Evolutionary conservation across 2,888 invertebrate genomes (phyloP).

Genomic region (Meteorus colon): DNA sequence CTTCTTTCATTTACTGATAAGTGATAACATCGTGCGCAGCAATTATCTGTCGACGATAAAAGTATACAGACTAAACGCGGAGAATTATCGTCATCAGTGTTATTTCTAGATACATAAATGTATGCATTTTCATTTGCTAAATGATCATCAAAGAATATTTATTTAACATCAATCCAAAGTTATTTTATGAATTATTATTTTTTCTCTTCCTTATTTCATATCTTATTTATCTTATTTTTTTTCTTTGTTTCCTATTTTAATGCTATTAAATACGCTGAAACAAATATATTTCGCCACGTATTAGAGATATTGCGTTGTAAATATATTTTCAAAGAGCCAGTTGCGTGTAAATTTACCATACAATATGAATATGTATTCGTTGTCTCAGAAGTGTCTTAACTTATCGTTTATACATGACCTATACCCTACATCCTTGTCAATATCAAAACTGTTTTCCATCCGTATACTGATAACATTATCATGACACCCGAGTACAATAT

Average conservation of each 20-base stretch:
- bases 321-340: not conserved
- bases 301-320: not conserved
- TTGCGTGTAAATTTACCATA: not conserved
- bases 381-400: not conserved
- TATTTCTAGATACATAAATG: constrained; percentile 11
- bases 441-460: constrained; percentile 24
- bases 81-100: constrained; percentile 17
- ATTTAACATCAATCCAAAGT: not conserved
- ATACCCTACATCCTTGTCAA: constrained; percentile 53
- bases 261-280: not conserved
- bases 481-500: not conserved
- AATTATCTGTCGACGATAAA: constrained; percentile 7
- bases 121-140: not conserved
- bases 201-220: not conserved
- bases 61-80: not conserved
- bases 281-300: not conserved
- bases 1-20: constrained; percentile 9
- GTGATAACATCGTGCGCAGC: constrained; percentile 5
- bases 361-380: not conserved
- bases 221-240: not conserved
- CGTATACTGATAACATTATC: not conserved
- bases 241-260: too few relatives aligned
- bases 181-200: not conserved
- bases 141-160: not conserved
- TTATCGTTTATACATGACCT: constrained; percentile 50